Conservation (phyloP, 2,113 vertebrate species). For the Callorhinus ursinus region DNA sequence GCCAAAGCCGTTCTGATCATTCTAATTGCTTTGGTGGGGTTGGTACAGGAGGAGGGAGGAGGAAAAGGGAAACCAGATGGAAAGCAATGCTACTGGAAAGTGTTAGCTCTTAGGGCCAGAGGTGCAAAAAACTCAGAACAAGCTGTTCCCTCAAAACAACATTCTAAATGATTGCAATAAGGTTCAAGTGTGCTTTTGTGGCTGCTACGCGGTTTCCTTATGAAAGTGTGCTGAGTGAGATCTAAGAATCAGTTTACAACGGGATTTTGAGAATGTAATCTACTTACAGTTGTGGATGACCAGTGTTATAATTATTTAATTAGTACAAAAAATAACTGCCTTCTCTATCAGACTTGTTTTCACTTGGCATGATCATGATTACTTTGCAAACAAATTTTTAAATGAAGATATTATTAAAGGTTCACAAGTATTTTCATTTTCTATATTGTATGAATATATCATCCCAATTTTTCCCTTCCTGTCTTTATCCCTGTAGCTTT, state of each 20-base stretch:
- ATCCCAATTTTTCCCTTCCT: background rate
- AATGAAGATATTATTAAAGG: conserved; percentile 35
- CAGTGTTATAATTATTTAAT: conserved; percentile 42
- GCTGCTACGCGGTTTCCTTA: background rate
- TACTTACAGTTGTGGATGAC: background rate
- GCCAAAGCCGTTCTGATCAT: background rate
- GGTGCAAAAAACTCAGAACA: background rate
- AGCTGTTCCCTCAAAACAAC: background rate
- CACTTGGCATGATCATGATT: background rate
- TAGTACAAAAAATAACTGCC: conserved; percentile 1
- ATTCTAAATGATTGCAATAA: background rate
- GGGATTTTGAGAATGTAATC: conserved; percentile 17
- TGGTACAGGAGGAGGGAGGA: background rate
- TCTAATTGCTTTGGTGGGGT: background rate
- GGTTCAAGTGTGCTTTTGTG: background rate
- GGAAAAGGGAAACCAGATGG: background rate
- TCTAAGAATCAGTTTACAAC: background rate
- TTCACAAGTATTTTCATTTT: conserved; percentile 13
- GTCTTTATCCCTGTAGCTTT: background rate
- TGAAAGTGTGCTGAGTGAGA: background rate
- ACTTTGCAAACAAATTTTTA: background rate
- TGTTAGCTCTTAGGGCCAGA: background rate
- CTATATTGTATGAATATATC: background rate
- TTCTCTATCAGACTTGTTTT: conserved; percentile 46
- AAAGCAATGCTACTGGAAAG: background rate